Conservation (phyloP, 2,797 vertebrate species). For the Gambusia yucatana region DNA sequence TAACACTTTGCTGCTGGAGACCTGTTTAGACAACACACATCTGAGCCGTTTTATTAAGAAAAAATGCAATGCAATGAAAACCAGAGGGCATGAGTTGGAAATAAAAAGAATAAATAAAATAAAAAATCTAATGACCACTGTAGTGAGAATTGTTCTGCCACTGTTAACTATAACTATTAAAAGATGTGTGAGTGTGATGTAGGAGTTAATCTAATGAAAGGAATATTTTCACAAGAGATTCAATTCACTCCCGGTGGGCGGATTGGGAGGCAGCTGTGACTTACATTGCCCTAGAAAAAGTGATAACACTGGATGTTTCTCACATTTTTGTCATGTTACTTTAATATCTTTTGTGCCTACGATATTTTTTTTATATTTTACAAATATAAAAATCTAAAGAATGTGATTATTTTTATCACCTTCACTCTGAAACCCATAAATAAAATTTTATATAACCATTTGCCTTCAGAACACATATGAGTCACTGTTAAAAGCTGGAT, state of each 20-base stretch:
- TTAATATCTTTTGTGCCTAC: background rate
- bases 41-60: background rate
- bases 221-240: slow-evolving; percentile 33
- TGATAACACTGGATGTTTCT: background rate
- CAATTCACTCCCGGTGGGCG: slow-evolving; percentile 30
- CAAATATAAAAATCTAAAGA: too few species aligned
- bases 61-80: background rate
- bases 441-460: background rate
- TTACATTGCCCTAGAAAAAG: slow-evolving; percentile 6
- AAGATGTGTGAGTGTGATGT: slow-evolving; percentile 42
- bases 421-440: background rate
- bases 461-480: background rate
- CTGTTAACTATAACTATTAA: slow-evolving; percentile 40
- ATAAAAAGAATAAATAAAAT: background rate
- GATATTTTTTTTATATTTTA: too few species aligned
- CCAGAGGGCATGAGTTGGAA: slow-evolving; percentile 4
- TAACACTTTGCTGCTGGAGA: background rate
- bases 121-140: background rate
- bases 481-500: background rate
- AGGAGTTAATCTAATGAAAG: slow-evolving; percentile 42
- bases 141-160: slow-evolving; percentile 14
- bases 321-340: background rate
- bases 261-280: slow-evolving; percentile 12
- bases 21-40: background rate
- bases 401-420: background rate